phyloP scores from a whole-genome alignment of 2,888 invertebrate genomes.

The Thysanoteuthis rhombus region DNA sequence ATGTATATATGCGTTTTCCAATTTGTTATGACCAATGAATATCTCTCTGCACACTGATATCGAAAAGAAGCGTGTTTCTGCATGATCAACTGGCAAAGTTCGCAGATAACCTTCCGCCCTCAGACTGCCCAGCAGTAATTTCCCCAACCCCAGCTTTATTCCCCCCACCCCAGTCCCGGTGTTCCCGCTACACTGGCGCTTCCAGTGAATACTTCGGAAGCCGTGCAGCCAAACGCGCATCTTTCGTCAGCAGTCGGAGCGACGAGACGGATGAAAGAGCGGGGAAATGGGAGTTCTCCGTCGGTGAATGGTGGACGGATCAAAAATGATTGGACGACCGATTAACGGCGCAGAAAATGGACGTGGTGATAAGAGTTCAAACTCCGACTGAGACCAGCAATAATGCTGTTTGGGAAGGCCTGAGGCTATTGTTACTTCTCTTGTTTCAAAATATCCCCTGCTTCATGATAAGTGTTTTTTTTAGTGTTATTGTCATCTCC shows the following conservation, averaged over 20 bases:
- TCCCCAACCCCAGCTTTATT: no score
- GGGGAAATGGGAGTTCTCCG: not conserved
- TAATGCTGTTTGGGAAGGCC: no score
- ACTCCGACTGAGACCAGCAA: no score
- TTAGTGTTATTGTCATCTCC: no score
- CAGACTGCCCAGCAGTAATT: not conserved
- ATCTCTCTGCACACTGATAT: not conserved
- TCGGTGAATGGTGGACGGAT: no score
- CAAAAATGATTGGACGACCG: no score
- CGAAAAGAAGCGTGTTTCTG: not conserved
- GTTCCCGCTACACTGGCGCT: not conserved
- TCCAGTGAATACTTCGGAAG: not conserved
- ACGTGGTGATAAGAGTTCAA: no score
- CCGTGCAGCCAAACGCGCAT: not conserved
- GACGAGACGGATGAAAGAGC: not conserved
- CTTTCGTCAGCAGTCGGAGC: not conserved
- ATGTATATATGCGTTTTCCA: not conserved
- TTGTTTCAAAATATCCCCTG: no score
- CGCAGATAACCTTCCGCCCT: not conserved
- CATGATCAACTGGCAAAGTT: not conserved
- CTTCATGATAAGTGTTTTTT: no score
- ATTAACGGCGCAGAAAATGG: no score
- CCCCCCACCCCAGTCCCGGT: not conserved
- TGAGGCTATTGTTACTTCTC: no score
- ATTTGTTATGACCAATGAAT: not conserved